Percentiles rank a stretch among this genome's conserved stretches.
phyloP scores from a whole-genome alignment of 1,140 invertebrate genomes.

The Drosophila seguyi region DNA sequence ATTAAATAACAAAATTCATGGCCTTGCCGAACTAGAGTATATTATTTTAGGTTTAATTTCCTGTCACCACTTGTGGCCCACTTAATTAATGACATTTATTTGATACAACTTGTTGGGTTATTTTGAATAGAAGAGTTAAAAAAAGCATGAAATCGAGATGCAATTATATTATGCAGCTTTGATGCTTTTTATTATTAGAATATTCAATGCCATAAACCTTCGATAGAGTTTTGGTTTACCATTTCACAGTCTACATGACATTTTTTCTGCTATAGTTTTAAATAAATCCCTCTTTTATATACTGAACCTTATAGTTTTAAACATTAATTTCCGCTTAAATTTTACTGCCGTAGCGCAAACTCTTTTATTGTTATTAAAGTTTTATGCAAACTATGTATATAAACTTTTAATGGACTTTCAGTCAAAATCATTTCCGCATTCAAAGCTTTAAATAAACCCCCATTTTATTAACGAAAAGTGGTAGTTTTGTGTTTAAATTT shows the following conservation, averaged over 20 bases:
- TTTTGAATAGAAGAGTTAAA: neutral
- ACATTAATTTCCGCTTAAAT: neutral
- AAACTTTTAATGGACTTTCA: neutral
- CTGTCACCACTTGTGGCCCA: neutral
- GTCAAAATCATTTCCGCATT: neutral
- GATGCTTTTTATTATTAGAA: neutral
- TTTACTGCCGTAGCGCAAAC: neutral
- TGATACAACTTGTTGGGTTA: neutral
- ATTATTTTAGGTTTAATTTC: neutral
- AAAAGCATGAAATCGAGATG: neutral
- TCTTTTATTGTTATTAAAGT: neutral
- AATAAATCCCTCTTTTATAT: neutral
- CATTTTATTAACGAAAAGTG: neutral
- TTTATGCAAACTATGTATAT: neutral
- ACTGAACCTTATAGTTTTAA: neutral
- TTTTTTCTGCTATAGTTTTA: neutral
- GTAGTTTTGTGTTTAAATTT: neutral
- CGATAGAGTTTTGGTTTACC: neutral
- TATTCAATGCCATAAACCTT: neutral
- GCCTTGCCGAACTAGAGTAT: neutral
- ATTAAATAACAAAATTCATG: neutral
- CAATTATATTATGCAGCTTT: neutral
- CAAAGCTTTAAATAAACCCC: neutral
- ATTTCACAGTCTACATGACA: too few relatives aligned
- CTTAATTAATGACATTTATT: constrained; percentile 4